Base-by-base conservation (phyloP, 2,888 invertebrate species). In the Scaeva pyrastri region DNA sequence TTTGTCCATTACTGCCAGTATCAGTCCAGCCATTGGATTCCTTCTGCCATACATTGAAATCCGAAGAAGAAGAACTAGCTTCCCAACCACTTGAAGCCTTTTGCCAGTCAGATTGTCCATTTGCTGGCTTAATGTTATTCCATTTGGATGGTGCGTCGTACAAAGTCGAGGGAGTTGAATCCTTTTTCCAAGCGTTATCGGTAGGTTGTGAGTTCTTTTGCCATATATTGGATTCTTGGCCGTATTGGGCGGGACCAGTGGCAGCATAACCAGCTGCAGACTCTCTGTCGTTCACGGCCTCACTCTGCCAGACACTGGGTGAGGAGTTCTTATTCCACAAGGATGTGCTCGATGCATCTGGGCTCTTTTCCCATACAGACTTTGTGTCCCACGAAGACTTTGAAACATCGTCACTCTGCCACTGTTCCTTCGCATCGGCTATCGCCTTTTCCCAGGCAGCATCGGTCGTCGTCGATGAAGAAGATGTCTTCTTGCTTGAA, bases 41-140 rank as follows among this genome's bases (percentile, higher is more conserved):
- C 39, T 74, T 62, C 23, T 71, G 74, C 83, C 83, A 84, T 6
- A 56, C 56, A 12, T 74, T 84, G 36, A 50, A 78, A 66, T 83
- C 78, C n/a, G n/a, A n/a, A n/a, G 78, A 62, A 45, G 68, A 70
- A 31, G 31, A 31, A 31, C 31, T 31, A 19, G 62, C 19, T 43
- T 78, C 78, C 83, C 83, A 84, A 12, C 23, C 74, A 50, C 12
- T 62, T 10, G 73, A 14, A 19, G 48, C 45, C 58, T 73, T 82
- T 73, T 77, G 56, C 76, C 82, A 82, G 5, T 39, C 76, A 43
- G 66, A 31, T 16, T 26, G 41, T 41, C 21, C 26, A 12, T 58
- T 7, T 21, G 64, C 19, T 11, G 55, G 43, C 26, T 60, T 55
- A n/a, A n/a, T n/a, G 7, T 39, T 79, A 8, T 84, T 60, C 79